Conservation (phyloP, 2,113 vertebrate species). For the Phylloscopus trochilus region DNA sequence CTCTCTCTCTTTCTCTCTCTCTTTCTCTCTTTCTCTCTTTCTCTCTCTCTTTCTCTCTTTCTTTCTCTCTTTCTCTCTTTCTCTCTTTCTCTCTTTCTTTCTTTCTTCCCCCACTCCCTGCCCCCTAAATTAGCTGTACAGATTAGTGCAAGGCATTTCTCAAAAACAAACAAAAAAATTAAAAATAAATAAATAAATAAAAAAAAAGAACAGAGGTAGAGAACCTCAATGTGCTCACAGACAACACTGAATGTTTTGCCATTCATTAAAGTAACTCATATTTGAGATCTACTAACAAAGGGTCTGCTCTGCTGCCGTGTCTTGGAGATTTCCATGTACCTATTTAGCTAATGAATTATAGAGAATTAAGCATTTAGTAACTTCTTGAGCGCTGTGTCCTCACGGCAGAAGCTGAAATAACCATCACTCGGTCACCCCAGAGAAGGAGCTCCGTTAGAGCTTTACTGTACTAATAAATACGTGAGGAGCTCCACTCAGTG, state of each 20-base stretch:
- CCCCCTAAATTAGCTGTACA: background rate
- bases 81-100: accelerated
- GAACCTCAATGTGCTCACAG: background rate
- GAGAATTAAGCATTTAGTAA: background rate
- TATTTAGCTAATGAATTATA: background rate
- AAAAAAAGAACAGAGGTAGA: background rate
- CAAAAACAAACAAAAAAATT: background rate
- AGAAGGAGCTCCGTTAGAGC: accelerated
- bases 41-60: no score
- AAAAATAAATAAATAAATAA: no score
- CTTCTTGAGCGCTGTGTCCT: background rate
- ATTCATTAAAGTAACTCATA: background rate
- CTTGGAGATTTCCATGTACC: background rate
- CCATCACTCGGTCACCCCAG: background rate
- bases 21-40: no score
- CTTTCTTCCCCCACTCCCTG: accelerated
- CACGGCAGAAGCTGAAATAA: background rate
- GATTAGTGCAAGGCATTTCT: background rate
- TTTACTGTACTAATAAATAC: background rate
- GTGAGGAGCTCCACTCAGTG: conserved; percentile 40
- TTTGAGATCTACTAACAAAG: background rate
- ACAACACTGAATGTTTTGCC: background rate
- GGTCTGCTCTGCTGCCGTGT: background rate
- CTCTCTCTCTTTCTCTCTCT: no score
- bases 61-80: no score